Base-by-base conservation (phyloP, 2,113 vertebrate species). In the Mustela lutreola region DNA sequence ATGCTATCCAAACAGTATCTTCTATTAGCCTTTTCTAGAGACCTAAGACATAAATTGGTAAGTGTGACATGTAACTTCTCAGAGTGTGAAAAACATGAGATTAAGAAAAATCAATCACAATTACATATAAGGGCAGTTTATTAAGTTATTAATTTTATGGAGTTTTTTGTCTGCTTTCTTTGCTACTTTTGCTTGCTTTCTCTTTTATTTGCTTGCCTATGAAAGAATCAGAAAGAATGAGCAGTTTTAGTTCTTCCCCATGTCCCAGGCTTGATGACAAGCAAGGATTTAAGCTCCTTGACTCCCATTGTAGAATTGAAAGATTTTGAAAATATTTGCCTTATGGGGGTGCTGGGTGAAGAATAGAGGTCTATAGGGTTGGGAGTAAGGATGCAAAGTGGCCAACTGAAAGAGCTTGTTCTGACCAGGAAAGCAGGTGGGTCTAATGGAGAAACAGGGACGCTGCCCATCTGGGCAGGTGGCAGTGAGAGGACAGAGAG, bases 91-190 rank as follows among this genome's bases (percentile, higher is more conserved):
- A 76, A 90, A 33, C n/a, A 80, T 28, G 86, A 83, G 58, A 79
- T 91, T 60, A 83, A 94, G 83, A 96, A 95, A 95, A 91, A 85
- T 60, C n/a, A 76, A 16, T 75, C 31, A 24, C 67, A 62, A 81
- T 8, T 33, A 67, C 0, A 18, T 5, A 60, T 7, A 82, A 82
- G 26, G 53, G 22, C 6, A 22, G 16, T 71, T 31, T 82, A 71
- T 56, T 81, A 42, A 56, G 31, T 24, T 78, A 67, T 19, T 83
- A 63, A 67, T 82, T 76, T 82, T 62, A 58, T 83, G 16, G 19
- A 2, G 28, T 83, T 60, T 62, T 86, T 70, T 39, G n/a, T 71
- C 39, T 24, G 18, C 86, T 92, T 45, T 73, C 12, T 67, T 56
- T 94, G 33, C 53, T 92, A 22, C 36, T 89, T 71, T 90, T 94